Conservation (phyloP, 2,797 vertebrate species). For the Vipera latastei region DNA sequence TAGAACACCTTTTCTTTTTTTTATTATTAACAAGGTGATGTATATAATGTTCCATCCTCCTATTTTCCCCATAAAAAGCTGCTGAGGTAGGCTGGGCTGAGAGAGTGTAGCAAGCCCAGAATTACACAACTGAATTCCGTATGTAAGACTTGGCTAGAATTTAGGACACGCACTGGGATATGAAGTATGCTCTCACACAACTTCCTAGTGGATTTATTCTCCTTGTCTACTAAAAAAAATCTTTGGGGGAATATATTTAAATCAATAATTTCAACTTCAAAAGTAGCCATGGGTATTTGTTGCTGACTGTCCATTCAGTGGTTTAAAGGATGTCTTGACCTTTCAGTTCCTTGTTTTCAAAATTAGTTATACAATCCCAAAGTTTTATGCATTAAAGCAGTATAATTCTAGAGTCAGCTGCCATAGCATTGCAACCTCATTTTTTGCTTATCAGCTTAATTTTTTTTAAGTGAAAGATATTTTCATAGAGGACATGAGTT, state of each 20-base stretch:
- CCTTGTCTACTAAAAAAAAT: constrained; percentile 28
- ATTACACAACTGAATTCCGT: background rate
- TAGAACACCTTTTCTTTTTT: background rate
- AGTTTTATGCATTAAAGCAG: background rate
- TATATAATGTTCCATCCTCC: background rate
- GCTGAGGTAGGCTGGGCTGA: background rate
- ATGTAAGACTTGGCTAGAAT: background rate
- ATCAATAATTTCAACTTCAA: constrained; percentile 14
- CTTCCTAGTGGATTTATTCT: background rate
- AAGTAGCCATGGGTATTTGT: background rate
- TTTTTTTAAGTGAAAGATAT: constrained; percentile 12
- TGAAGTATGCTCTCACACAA: constrained; percentile 2
- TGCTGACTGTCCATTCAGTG: constrained; percentile 4
- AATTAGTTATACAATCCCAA: background rate
- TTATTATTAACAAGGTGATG: background rate
- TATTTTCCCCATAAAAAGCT: background rate
- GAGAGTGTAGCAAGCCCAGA: background rate
- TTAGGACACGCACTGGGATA: constrained; percentile 10
- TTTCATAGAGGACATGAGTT: background rate
- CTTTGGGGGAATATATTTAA: background rate
- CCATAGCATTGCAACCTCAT: constrained; percentile 15
- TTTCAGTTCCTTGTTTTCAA: constrained; percentile 7
- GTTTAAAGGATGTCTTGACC: constrained; percentile 15
- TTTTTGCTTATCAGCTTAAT: constrained; percentile 11
- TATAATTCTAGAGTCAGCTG: background rate